Evolutionary conservation across 2,797 vertebrate species (phyloP).

Genomic region (Acropternis orthonyx): DNA sequence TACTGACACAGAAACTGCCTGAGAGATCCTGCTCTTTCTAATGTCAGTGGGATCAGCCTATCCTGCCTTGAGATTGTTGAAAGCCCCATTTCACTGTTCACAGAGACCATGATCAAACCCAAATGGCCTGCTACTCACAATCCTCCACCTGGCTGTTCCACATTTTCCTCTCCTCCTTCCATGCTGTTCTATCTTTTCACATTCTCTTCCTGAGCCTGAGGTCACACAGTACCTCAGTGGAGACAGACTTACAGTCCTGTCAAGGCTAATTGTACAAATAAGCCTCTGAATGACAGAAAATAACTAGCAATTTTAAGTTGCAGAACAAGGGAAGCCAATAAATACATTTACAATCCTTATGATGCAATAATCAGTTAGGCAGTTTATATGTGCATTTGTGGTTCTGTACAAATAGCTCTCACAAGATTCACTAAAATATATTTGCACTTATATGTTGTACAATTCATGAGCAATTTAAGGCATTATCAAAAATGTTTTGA

Average conservation of each 20-base stretch:
- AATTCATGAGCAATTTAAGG: background rate
- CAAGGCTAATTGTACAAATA: background rate
- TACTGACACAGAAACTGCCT: background rate
- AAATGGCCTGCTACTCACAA: fast-evolving
- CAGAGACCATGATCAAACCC: background rate
- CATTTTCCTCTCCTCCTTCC: background rate
- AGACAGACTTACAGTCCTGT: background rate
- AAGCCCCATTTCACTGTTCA: background rate
- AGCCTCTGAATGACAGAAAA: background rate
- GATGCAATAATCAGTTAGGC: background rate
- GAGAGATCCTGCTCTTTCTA: background rate
- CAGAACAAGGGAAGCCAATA: background rate
- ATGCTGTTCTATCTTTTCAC: background rate
- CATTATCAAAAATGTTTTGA: background rate
- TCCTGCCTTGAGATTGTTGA: background rate
- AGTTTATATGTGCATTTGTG: background rate
- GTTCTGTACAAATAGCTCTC: background rate
- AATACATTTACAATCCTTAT: background rate
- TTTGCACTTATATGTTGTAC: background rate
- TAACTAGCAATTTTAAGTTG: background rate
- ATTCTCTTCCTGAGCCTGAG: background rate
- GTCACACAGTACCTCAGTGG: background rate
- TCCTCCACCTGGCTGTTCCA: fast-evolving
- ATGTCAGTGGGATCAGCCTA: background rate
- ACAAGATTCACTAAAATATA: background rate